phyloP scores from a whole-genome alignment of 1,140 invertebrate genomes.

The Dinothrombium tinctorium region DNA sequence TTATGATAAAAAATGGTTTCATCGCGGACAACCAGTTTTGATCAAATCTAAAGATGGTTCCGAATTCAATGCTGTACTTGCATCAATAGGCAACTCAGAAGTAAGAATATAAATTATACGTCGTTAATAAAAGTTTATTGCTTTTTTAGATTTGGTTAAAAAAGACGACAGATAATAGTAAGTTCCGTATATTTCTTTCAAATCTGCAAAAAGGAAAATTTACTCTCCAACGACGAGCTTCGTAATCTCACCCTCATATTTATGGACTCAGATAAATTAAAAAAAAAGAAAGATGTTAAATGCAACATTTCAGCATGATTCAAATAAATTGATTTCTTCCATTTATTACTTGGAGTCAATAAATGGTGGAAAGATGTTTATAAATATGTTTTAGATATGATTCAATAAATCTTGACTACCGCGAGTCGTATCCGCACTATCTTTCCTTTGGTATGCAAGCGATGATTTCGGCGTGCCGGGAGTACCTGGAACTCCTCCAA shows the following conservation, averaged over 20 bases:
- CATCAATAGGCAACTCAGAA: constrained; percentile 61
- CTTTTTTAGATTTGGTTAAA: constrained; percentile 63
- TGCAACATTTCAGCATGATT: too few relatives aligned
- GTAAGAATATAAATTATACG: constrained; percentile 29
- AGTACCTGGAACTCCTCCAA: constrained; percentile 8
- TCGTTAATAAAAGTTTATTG: constrained; percentile 5
- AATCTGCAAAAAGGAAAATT: constrained; percentile 66
- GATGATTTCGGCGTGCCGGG: constrained; percentile 10
- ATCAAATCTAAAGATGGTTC: constrained; percentile 61
- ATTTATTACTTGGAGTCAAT: too few relatives aligned
- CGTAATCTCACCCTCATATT: too few relatives aligned
- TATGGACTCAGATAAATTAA: too few relatives aligned
- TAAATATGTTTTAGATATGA: too few relatives aligned
- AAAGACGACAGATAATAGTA: constrained; percentile 48
- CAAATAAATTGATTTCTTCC: too few relatives aligned
- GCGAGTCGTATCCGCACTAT: too few relatives aligned
- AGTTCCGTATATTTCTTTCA: constrained; percentile 54
- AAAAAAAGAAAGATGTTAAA: too few relatives aligned
- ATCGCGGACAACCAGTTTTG: constrained; percentile 70
- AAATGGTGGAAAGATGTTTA: too few relatives aligned
- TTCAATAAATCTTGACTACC: too few relatives aligned
- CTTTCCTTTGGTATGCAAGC: not conserved
- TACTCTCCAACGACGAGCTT: constrained; percentile 45
- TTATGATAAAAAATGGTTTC: constrained; percentile 76
- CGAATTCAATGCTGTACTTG: constrained; percentile 60